A percentile compares a stretch with the other conserved stretches of the same genome.
phyloP scores from a whole-genome alignment of 2,113 vertebrate genomes.

The Podarcis cretensis region DNA sequence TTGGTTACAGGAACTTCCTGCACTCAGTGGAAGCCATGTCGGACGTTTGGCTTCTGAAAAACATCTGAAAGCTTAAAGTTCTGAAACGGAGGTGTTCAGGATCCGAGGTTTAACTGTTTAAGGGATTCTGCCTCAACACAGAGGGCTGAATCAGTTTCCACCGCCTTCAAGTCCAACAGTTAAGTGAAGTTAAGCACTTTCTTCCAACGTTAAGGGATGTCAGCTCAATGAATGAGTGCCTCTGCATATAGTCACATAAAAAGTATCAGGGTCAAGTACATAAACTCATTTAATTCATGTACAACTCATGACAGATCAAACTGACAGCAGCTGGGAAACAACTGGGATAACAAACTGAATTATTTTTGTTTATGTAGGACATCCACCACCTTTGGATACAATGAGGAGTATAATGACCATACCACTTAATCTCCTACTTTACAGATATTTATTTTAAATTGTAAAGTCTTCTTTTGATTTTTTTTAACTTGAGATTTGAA shows the following conservation, averaged over 20 bases:
- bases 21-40: too few species aligned
- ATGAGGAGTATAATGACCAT: not conserved
- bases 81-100: too few species aligned
- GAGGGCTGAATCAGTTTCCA: constrained; percentile 1
- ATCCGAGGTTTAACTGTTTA: too few species aligned
- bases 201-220: not conserved
- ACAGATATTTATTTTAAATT: not conserved
- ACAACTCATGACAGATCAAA: not conserved
- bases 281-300: not conserved
- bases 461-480: not conserved
- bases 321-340: not conserved
- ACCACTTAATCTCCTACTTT: not conserved
- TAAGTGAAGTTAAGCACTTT: not conserved
- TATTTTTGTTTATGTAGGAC: not conserved
- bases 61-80: too few species aligned
- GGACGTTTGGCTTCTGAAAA: too few species aligned
- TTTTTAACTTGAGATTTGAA: constrained; percentile 35
- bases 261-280: not conserved
- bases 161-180: not conserved
- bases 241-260: not conserved
- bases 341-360: not conserved
- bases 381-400: not conserved
- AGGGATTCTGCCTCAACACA: not conserved
- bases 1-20: too few species aligned
- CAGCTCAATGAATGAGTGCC: not conserved